These are phyloP conservation scores for Pelecanus crispus DNA, from an alignment of 2,113 vertebrate genomes.

Conservation along the genomic window DNA sequence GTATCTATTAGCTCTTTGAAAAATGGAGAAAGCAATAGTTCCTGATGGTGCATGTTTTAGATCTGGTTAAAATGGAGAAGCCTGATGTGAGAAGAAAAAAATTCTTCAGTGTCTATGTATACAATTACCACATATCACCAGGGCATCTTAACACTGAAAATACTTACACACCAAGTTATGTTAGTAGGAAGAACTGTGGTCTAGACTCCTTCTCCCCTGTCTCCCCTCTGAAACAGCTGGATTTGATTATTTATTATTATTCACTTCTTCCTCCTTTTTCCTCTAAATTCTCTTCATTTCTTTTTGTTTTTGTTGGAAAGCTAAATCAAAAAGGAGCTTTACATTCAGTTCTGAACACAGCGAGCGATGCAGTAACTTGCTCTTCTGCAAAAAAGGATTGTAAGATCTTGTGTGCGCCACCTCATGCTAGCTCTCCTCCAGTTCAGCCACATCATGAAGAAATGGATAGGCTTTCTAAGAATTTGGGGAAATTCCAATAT, in stretches of 20 bases:
- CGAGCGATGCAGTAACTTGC: background rate
- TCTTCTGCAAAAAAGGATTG: background rate
- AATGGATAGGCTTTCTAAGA: background rate
- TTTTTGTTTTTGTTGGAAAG: slow-evolving; percentile 34
- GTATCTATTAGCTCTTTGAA: slow-evolving; percentile 63
- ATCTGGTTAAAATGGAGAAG: slow-evolving; percentile 24
- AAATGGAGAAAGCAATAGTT: slow-evolving; percentile 60
- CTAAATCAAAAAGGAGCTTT: slow-evolving; percentile 28
- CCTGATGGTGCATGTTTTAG: slow-evolving; percentile 62
- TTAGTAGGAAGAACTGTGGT: background rate
- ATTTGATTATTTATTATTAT: slow-evolving; percentile 53
- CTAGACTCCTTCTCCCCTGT: background rate
- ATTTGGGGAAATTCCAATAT: background rate
- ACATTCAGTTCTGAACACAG: background rate
- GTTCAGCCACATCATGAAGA: background rate
- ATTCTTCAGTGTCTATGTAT: background rate
- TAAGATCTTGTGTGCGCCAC: background rate
- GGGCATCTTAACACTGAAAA: background rate
- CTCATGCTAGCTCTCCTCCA: background rate
- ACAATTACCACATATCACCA: background rate
- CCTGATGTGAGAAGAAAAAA: background rate
- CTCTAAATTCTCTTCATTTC: background rate
- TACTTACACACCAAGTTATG: background rate
- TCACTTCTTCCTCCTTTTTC: background rate
- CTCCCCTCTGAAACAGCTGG: slow-evolving; percentile 15